Conservation (phyloP, 1,140 invertebrate species). For the Leptinotarsa defecta region DNA sequence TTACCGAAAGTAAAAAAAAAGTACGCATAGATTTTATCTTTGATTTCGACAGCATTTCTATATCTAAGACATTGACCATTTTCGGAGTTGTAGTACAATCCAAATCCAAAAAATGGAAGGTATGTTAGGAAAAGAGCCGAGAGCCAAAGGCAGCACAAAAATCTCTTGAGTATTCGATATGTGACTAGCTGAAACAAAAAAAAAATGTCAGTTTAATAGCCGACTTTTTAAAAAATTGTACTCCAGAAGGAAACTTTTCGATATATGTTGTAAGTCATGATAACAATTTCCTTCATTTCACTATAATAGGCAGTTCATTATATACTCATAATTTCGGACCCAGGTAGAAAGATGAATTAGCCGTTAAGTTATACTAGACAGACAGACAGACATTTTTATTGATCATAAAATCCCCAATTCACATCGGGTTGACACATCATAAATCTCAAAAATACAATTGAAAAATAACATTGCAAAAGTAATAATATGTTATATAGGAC, state of each 20-base stretch:
- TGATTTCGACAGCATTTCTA: constrained; percentile 66
- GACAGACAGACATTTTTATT: too few relatives aligned
- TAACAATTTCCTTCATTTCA: constrained; percentile 46
- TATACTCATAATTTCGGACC: not conserved
- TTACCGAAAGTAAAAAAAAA: constrained; percentile 79
- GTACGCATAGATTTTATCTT: constrained; percentile 76
- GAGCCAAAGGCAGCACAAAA: constrained; percentile 72
- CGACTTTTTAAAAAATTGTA: not conserved
- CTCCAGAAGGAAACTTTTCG: not conserved
- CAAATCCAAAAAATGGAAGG: constrained; percentile 77
- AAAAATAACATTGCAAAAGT: too few relatives aligned
- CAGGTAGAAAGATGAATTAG: too few relatives aligned
- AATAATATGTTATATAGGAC: too few relatives aligned
- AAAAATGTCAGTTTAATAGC: too few relatives aligned
- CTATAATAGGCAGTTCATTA: not conserved
- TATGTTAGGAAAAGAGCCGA: constrained; percentile 72
- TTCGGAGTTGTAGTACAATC: constrained; percentile 70
- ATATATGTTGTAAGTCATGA: constrained; percentile 55
- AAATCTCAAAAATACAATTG: too few relatives aligned
- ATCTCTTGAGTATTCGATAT: constrained; percentile 73
- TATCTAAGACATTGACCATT: constrained; percentile 69
- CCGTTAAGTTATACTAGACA: too few relatives aligned
- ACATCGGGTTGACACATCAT: too few relatives aligned
- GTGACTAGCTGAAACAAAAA: constrained; percentile 62
- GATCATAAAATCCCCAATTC: too few relatives aligned